phyloP scores from a whole-genome alignment of 2,888 invertebrate genomes.

The Brachypalpus laphriformis region DNA sequence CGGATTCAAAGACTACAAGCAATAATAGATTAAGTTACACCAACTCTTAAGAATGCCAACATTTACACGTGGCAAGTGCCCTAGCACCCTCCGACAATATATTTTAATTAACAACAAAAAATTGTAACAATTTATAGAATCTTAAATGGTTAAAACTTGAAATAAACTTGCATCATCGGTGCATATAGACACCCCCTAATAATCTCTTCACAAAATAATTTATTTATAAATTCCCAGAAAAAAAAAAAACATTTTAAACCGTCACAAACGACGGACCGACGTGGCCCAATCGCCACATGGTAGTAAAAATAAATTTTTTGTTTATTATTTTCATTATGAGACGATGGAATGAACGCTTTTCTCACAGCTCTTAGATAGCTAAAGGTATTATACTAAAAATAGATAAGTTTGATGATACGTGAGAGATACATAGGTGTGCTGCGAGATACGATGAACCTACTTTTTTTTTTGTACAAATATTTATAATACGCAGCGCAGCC shows the following conservation, averaged over 20 bases:
- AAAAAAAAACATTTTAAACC: conserved; percentile 7
- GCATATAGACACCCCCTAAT: conserved; percentile 18
- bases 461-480: conserved; percentile 1
- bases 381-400: conserved; percentile 29
- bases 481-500: conserved; percentile 12
- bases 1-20: no score
- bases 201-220: background rate
- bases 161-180: conserved; percentile 40
- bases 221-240: conserved; percentile 24
- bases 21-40: no score
- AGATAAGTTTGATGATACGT: conserved; percentile 21
- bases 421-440: conserved; percentile 15
- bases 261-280: conserved; percentile 13
- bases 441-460: conserved; percentile 52
- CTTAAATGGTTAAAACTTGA: background rate
- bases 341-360: conserved; percentile 13
- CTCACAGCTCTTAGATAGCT: conserved; percentile 13
- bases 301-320: conserved; percentile 38
- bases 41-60: no score
- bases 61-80: no score
- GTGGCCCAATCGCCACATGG: conserved; percentile 37
- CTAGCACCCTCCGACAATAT: background rate
- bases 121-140: conserved; percentile 10
- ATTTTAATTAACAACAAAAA: background rate
- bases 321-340: conserved; percentile 54